phyloP scores from a whole-genome alignment of 2,797 vertebrate species.

The Choloepus didactylus region DNA sequence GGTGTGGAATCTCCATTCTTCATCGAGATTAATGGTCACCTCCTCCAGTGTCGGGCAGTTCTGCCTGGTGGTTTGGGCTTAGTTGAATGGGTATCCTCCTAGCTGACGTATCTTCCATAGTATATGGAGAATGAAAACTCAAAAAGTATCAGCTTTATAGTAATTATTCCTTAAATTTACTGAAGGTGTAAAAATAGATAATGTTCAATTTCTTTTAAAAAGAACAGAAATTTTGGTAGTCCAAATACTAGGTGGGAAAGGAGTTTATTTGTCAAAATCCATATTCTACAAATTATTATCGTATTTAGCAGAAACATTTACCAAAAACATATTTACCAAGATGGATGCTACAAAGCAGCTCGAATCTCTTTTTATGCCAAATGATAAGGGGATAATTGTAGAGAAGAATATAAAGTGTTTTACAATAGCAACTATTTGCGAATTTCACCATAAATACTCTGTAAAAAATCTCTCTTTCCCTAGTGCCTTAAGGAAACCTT shows the following conservation, averaged over 20 bases:
- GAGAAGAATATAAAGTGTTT: slow-evolving; percentile 27
- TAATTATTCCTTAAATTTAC: not conserved
- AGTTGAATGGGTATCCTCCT: not conserved
- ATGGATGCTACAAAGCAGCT: not conserved
- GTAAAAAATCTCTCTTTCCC: not conserved
- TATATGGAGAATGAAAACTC: not conserved
- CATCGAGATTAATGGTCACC: not conserved
- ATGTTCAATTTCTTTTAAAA: not conserved
- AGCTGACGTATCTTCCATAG: not conserved
- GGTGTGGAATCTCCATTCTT: not conserved
- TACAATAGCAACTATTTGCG: slow-evolving; percentile 11
- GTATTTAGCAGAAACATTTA: not conserved
- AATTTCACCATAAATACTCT: slow-evolving; percentile 2
- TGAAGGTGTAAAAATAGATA: not conserved
- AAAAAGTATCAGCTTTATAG: not conserved
- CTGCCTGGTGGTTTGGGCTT: not conserved
- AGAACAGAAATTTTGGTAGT: not conserved
- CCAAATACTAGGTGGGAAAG: not conserved
- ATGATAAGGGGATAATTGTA: not conserved
- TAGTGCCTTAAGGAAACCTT: slow-evolving; percentile 58
- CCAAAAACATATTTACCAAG: not conserved
- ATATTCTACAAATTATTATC: slow-evolving; percentile 17
- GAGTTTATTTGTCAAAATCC: not conserved
- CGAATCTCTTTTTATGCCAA: not conserved
- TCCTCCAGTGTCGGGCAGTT: not conserved